These are phyloP conservation scores for Coendou prehensilis DNA, from an alignment of 2,797 vertebrate species.

Conservation along the genomic window DNA sequence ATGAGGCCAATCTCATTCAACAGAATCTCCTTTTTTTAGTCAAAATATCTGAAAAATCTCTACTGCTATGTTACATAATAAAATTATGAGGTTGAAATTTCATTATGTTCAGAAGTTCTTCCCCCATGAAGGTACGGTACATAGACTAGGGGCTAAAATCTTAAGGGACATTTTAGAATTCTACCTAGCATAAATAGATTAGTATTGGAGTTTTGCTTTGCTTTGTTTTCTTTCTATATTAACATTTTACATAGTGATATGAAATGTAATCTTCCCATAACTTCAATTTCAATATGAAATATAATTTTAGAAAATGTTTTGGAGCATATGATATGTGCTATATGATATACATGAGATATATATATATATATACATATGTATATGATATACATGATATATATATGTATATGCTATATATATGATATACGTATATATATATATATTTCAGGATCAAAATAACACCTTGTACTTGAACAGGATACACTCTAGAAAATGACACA, in stretches of 20 bases:
- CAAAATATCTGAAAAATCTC: background rate
- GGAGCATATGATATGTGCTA: too few relatives aligned
- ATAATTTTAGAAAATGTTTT: background rate
- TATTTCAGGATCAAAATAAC: background rate
- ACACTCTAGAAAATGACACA: background rate
- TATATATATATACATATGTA: too few relatives aligned
- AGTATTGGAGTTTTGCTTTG: background rate
- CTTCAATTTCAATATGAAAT: background rate
- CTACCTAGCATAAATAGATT: background rate
- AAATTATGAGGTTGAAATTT: background rate
- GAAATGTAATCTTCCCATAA: background rate
- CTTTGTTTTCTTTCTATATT: background rate
- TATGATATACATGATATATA: too few relatives aligned
- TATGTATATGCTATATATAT: background rate
- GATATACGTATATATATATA: background rate
- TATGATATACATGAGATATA: too few relatives aligned
- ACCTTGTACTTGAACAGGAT: background rate
- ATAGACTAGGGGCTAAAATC: background rate
- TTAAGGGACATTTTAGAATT: background rate
- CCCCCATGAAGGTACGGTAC: fast-evolving
- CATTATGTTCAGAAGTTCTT: background rate
- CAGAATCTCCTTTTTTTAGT: background rate
- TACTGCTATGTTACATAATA: background rate
- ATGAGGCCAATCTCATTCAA: background rate
- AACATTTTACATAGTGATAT: background rate